Evolutionary conservation across 1,140 invertebrate genomes (phyloP).

Genomic region (Psix sp.): DNA sequence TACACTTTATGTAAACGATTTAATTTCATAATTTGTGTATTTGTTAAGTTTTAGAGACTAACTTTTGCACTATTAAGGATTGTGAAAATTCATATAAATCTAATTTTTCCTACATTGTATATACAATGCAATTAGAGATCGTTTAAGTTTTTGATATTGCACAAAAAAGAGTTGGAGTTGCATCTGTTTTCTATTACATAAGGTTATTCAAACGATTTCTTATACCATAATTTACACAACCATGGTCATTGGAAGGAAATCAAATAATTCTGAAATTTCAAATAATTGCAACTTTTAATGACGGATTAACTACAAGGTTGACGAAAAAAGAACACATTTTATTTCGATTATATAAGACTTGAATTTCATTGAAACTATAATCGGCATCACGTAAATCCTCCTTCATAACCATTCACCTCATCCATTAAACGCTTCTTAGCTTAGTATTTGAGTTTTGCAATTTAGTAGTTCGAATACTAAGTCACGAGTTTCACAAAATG

Average conservation of each 20-base stretch:
- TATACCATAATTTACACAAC: conserved; percentile 40
- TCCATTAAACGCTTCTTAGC: not conserved
- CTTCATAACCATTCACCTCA: not conserved
- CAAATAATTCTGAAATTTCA: not conserved
- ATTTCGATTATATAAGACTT: conserved; percentile 11
- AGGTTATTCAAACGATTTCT: too few species aligned
- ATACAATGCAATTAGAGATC: too few species aligned
- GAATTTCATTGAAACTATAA: conserved; percentile 13
- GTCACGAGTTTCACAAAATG: conserved; percentile 18
- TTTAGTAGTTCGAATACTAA: conserved; percentile 2
- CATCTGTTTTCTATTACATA: too few species aligned
- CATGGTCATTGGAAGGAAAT: conserved; percentile 18
- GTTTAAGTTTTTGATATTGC: too few species aligned
- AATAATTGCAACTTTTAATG: conserved; percentile 17
- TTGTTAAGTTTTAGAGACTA: too few species aligned
- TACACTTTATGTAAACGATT: too few species aligned
- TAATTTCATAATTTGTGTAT: too few species aligned
- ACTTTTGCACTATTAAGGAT: too few species aligned
- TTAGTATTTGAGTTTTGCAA: conserved; percentile 22
- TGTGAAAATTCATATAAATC: too few species aligned
- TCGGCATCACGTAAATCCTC: not conserved
- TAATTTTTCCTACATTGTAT: too few species aligned
- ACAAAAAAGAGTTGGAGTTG: too few species aligned
- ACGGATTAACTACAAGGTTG: not conserved
- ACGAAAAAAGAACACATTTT: conserved; percentile 17